These are phyloP conservation scores for Rhagoletis zephyria DNA, from an alignment of 1,140 invertebrate species.

Conservation along the genomic window DNA sequence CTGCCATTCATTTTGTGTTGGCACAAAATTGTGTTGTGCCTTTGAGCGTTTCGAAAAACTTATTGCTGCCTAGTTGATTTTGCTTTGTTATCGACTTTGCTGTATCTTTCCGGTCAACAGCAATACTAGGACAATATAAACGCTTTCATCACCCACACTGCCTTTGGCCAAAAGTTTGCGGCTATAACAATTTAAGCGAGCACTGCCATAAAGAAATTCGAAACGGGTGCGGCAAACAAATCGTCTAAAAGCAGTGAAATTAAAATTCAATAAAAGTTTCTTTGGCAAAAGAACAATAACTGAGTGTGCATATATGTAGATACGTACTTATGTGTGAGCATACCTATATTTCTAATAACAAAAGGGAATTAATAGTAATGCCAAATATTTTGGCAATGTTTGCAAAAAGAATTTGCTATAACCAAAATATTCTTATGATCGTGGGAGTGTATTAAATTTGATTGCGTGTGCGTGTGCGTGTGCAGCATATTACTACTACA, in stretches of 20 bases:
- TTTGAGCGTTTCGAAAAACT: constrained; percentile 18
- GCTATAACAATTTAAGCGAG: constrained; percentile 32
- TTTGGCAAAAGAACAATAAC: not conserved
- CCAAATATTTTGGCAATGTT: too few species aligned
- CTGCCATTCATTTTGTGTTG: constrained; percentile 1
- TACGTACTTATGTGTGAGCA: too few species aligned
- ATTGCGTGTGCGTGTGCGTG: too few species aligned
- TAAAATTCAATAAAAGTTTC: constrained; percentile 43
- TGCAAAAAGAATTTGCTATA: too few species aligned
- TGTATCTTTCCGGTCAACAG: constrained; percentile 28
- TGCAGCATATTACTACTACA: too few species aligned
- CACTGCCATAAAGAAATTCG: not conserved
- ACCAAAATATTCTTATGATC: too few species aligned
- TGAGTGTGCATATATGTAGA: too few species aligned
- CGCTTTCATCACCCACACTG: not conserved
- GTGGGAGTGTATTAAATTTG: too few species aligned
- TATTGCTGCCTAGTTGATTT: constrained; percentile 30
- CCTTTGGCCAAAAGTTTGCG: not conserved
- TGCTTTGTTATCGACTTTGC: constrained; percentile 1
- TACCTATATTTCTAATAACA: too few species aligned
- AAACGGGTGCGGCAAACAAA: constrained; percentile 6
- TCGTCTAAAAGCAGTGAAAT: constrained; percentile 30
- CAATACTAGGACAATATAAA: not conserved
- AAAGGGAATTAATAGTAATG: too few species aligned
- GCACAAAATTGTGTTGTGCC: not conserved